Evolutionary conservation across 2,113 vertebrate genomes (phyloP), one percentile per base, ranked within the genome.

Genomic region (Ammodytes dubius): DNA sequence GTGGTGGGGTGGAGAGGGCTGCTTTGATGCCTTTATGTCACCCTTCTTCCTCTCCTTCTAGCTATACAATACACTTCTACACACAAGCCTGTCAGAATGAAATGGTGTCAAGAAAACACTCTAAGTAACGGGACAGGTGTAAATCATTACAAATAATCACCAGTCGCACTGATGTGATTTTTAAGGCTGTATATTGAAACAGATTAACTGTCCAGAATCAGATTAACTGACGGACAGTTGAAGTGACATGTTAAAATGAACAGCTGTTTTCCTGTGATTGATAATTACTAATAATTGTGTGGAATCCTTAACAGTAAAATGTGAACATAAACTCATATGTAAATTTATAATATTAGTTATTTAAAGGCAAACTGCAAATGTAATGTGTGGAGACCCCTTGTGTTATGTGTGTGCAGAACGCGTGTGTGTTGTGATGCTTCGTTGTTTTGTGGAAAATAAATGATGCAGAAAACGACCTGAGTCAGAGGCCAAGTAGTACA

Each of bases 1-100:
- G 80, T 19, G 59, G 37, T 19, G 59, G 37, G 78, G 73, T 82
- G 75, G 73, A 88, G 85, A 76, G 79, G 82, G 75, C 82, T 79
- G 77, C 89, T 89, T 92, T 91, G 88, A 92, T 87, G 89, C 84
- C 61, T 89, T 83, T 88, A 42, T 81, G 73, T 75, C 82, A 66
- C 67, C 85, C 85, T 73, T 78, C 77, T 83, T 64, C 86, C 72
- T 85, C 81, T 82, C 63, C 91, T 90, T 92, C 71, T 63, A 92
- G 92, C 92, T 81, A 74, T 76, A 87, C 85, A 76, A 68, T 61
- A 50, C 85, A 64, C 77, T 78, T 27, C 27, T 52, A 43, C 50
- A 79, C 84, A 82, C 78, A 71, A 88, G 49, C 76, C 57, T 77
- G 82, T 81, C 80, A 80, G 76, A 82, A 87, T 27, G 75, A 79